A percentile compares a stretch with the other conserved stretches of the same genome.
phyloP scores from a whole-genome alignment of 2,888 invertebrate species.

The Agrenia bidenticulata region DNA sequence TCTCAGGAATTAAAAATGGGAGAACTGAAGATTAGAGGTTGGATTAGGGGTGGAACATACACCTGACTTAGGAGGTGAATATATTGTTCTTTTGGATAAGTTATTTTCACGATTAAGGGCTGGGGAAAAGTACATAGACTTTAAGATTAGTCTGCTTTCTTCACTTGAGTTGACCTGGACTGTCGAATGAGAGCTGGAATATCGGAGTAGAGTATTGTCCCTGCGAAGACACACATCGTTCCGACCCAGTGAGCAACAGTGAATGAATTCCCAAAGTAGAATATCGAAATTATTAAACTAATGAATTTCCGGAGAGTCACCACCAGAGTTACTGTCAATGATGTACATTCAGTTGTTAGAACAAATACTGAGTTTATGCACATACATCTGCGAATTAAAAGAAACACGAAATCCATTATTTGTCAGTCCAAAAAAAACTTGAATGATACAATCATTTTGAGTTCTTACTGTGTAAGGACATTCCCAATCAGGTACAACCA shows the following conservation, averaged over 20 bases:
- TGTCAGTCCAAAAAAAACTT: neutral
- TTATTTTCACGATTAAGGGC: too few relatives aligned
- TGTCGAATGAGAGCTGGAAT: conserved; percentile 45
- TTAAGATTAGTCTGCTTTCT: conserved; percentile 41
- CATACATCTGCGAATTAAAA: conserved; percentile 63
- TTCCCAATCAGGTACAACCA: conserved; percentile 78
- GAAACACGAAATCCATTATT: neutral
- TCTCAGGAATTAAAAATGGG: too few relatives aligned
- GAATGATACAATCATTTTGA: neutral
- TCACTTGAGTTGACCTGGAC: conserved; percentile 27
- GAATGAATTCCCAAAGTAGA: conserved; percentile 93
- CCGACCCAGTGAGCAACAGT: conserved; percentile 89
- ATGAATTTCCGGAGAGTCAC: conserved; percentile 94
- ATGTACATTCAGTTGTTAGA: conserved; percentile 89
- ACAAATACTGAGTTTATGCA: conserved; percentile 95
- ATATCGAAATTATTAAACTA: conserved; percentile 89
- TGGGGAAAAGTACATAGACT: too few relatives aligned
- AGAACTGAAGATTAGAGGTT: too few relatives aligned
- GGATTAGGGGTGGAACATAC: too few relatives aligned
- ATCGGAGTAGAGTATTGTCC: conserved; percentile 90
- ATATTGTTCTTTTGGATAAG: too few relatives aligned
- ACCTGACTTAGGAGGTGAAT: too few relatives aligned
- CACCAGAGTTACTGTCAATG: conserved; percentile 91
- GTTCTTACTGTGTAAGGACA: conserved; percentile 78
- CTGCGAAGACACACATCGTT: conserved; percentile 83